A percentile compares a stretch with the other conserved stretches of the same genome.
phyloP scores from a whole-genome alignment of 2,113 vertebrate species.

The Bufo bufo region DNA sequence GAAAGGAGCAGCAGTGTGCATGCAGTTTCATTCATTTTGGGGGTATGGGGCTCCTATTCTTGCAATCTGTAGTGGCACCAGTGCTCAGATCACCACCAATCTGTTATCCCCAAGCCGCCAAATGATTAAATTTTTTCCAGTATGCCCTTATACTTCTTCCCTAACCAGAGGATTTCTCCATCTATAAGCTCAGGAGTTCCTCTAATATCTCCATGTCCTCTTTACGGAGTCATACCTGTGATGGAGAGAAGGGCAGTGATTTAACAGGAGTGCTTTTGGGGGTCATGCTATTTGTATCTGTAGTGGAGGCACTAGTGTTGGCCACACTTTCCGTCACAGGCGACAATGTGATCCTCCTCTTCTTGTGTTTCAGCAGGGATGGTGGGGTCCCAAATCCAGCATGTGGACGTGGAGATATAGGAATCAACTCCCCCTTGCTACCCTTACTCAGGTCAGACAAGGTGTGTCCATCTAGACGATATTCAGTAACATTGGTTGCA shows the following conservation, averaged over 20 bases:
- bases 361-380: constrained; percentile 85
- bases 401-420: constrained; percentile 86
- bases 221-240: constrained; percentile 77
- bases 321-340: constrained; percentile 73
- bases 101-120: too few relatives aligned
- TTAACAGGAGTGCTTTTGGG: constrained; percentile 96
- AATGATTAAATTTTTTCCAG: too few relatives aligned
- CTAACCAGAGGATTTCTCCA: neutral
- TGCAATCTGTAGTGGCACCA: too few relatives aligned
- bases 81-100: too few relatives aligned
- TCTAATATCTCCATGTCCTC: neutral
- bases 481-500: constrained; percentile 77
- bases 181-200: neutral
- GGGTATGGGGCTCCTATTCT: too few relatives aligned
- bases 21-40: too few relatives aligned
- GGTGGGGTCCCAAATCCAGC: constrained; percentile 80
- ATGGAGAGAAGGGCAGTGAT: constrained; percentile 93
- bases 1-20: too few relatives aligned
- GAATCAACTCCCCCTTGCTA: constrained; percentile 93
- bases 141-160: too few relatives aligned
- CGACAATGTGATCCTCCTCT: constrained; percentile 83
- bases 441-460: constrained; percentile 91
- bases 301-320: constrained; percentile 70
- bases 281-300: constrained; percentile 86
- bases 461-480: constrained; percentile 88